Conservation (phyloP, 2,113 vertebrate species). For the Pseudopipra pipra region DNA sequence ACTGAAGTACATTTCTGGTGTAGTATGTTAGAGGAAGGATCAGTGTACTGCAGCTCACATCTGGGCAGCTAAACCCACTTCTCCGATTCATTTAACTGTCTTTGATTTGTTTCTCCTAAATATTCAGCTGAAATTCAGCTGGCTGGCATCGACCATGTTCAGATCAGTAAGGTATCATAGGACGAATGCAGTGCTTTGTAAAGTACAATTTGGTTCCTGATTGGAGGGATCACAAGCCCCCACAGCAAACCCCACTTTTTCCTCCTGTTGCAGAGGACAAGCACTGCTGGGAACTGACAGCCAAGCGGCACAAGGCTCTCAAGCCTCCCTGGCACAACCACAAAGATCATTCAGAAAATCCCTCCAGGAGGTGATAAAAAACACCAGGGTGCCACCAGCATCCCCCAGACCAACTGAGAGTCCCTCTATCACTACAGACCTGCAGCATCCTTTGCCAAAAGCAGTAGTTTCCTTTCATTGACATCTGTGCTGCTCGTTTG, state of each 20-base stretch:
- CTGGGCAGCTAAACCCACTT: neutral
- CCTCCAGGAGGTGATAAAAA: neutral
- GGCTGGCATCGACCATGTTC: neutral
- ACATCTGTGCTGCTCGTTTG: neutral
- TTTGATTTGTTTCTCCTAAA: neutral
- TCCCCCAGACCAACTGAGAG: neutral
- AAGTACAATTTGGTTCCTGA: neutral
- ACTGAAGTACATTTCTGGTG: neutral
- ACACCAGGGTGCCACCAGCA: neutral
- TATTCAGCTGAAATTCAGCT: neutral
- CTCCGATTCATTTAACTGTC: neutral
- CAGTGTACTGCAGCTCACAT: neutral
- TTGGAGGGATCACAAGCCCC: neutral
- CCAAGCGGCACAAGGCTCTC: accelerated
- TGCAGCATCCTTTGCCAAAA: neutral
- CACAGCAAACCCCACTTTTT: neutral
- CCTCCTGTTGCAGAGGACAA: accelerated
- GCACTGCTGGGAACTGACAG: accelerated
- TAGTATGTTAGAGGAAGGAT: neutral
- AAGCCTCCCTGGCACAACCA: neutral
- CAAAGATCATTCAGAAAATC: neutral
- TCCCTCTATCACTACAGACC: neutral
- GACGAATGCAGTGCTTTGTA: neutral
- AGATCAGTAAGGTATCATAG: neutral
- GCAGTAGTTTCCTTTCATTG: neutral